These are phyloP conservation scores for Rhagophthalmus giganteus DNA, from an alignment of 2,888 invertebrate species.

Conservation along the genomic window DNA sequence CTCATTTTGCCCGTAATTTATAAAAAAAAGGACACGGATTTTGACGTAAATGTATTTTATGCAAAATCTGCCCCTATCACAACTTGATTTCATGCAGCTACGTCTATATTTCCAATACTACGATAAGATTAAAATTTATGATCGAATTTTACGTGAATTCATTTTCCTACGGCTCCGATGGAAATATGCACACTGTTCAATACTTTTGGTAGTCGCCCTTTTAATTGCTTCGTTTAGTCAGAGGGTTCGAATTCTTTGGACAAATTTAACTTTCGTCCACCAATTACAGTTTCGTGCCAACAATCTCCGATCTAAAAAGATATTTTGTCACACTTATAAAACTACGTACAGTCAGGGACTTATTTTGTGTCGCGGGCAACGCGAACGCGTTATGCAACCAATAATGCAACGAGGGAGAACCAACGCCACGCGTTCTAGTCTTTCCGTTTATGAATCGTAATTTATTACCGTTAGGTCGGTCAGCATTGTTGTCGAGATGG, in stretches of 20 bases:
- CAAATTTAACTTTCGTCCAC: background rate
- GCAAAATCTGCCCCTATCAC: background rate
- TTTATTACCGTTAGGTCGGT: no score
- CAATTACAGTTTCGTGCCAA: background rate
- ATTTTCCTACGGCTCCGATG: background rate
- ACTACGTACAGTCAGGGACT: no score
- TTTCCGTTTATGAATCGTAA: no score
- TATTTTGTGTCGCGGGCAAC: no score
- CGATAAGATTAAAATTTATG: slow-evolving; percentile 16
- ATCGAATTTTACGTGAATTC: slow-evolving; percentile 12
- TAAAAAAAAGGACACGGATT: background rate
- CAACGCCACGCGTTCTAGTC: no score
- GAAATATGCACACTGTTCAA: background rate
- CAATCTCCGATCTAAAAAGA: no score
- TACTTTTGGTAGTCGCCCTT: background rate
- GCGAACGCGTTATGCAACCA: no score
- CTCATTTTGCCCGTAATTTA: background rate
- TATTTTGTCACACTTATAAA: no score
- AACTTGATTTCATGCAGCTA: background rate
- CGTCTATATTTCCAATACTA: slow-evolving; percentile 8
- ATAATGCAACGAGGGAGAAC: no score
- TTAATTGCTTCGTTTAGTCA: no score
- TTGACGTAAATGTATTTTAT: background rate
- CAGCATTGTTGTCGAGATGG: no score
- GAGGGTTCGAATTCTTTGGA: no score